A percentile compares a stretch with the other conserved stretches of the same genome.
These are phyloP conservation scores for Nettapus auritus DNA, from an alignment of 2,113 vertebrate genomes.

Conservation along the genomic window DNA sequence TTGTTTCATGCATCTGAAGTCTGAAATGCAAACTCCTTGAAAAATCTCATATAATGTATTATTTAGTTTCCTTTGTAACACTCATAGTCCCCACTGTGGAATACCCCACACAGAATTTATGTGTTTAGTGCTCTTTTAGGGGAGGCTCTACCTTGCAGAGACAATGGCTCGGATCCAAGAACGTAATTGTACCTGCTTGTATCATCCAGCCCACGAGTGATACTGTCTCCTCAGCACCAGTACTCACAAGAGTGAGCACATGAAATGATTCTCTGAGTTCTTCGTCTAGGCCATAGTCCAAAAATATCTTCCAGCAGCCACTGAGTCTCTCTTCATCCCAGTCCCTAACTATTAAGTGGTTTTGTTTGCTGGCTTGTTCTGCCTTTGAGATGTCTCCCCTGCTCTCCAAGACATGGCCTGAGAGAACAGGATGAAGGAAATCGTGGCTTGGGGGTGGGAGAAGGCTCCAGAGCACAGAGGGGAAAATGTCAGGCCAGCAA, in stretches of 20 bases:
- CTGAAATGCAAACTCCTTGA: not conserved
- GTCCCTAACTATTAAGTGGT: too few species aligned
- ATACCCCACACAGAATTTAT: not conserved
- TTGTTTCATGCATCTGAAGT: not conserved
- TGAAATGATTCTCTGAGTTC: not conserved
- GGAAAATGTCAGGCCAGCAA: not conserved
- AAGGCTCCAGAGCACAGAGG: not conserved
- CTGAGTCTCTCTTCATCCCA: too few species aligned
- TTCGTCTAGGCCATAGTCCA: not conserved
- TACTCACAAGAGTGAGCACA: not conserved
- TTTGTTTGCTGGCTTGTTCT: not conserved
- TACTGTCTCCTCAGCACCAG: not conserved
- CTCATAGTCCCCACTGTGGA: not conserved
- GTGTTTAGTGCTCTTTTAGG: not conserved
- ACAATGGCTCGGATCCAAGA: not conserved
- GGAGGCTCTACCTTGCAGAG: not conserved
- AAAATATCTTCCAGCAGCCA: not conserved
- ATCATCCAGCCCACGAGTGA: not conserved
- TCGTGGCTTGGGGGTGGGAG: not conserved
- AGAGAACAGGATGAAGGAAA: not conserved
- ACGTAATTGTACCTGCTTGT: fast-evolving
- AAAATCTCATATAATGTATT: not conserved
- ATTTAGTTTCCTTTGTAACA: not conserved
- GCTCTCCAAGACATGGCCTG: not conserved
- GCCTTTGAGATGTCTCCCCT: not conserved